Evolutionary conservation across 2,797 vertebrate genomes (phyloP).

Genomic region (Rhinophrynus dorsalis): DNA sequence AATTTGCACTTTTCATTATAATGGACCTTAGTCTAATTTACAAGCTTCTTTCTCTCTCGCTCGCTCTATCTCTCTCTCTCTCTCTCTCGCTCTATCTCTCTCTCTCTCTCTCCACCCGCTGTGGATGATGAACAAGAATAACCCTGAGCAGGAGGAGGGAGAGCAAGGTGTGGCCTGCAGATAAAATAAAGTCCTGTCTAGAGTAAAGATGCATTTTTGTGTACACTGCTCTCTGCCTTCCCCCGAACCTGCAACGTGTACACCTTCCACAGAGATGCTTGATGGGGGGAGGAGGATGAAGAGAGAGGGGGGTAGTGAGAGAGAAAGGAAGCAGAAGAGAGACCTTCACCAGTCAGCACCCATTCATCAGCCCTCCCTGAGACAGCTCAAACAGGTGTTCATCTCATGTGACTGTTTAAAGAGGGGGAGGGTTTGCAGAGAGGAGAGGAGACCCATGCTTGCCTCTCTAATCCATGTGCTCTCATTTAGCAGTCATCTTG

Average conservation of each 20-base stretch:
- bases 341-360: conserved; percentile 49
- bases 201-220: background rate
- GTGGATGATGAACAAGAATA: conserved; percentile 6
- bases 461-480: background rate
- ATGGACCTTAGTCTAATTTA: no score
- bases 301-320: background rate
- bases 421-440: conserved; percentile 36
- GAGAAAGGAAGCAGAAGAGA: background rate
- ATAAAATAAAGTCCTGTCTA: background rate
- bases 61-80: background rate
- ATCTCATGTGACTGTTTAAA: conserved; percentile 62
- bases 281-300: background rate
- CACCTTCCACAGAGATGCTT: conserved; percentile 27
- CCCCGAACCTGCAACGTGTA: conserved; percentile 45
- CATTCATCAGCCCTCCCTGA: conserved; percentile 57
- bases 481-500: background rate
- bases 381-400: conserved; percentile 68
- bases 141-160: conserved; percentile 19
- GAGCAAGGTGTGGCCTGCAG: conserved; percentile 39
- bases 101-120: background rate
- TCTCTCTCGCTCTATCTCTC: no score
- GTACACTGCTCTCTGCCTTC: conserved; percentile 7
- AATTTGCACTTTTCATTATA: no score
- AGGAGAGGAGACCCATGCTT: conserved; percentile 4
- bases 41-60: no score